phyloP scores from a whole-genome alignment of 1,140 invertebrate genomes.

The Calliphora vicina region DNA sequence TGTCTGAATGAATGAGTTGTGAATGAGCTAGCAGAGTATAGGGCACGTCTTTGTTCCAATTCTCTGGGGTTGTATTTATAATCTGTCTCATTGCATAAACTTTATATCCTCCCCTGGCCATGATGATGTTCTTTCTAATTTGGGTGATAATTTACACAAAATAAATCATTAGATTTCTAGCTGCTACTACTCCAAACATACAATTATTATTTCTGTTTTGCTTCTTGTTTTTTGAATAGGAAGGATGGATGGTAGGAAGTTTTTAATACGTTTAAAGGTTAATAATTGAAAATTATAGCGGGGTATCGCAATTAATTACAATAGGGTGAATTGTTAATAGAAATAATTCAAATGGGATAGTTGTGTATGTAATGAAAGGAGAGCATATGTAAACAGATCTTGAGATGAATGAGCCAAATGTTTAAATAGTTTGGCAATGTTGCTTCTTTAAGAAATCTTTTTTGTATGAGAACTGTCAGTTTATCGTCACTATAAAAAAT shows the following conservation, averaged over 20 bases:
- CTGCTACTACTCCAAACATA: neutral
- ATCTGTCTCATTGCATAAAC: constrained; percentile 8
- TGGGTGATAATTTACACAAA: constrained; percentile 29
- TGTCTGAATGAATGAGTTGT: neutral
- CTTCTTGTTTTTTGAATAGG: neutral
- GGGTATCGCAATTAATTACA: neutral
- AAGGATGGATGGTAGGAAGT: neutral
- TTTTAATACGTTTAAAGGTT: neutral
- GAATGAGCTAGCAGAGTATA: too few relatives aligned
- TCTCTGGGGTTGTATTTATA: constrained; percentile 10
- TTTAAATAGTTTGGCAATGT: too few relatives aligned
- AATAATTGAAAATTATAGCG: neutral
- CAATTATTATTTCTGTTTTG: neutral
- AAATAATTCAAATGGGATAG: too few relatives aligned
- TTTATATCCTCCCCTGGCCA: neutral
- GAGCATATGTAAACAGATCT: too few relatives aligned
- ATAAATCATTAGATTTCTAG: constrained; percentile 28
- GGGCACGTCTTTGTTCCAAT: neutral
- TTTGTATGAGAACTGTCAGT: too few relatives aligned
- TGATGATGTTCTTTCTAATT: constrained; percentile 24
- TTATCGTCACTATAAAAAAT: too few relatives aligned
- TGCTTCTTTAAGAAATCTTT: too few relatives aligned
- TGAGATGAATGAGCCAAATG: too few relatives aligned
- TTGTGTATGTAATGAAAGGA: too few relatives aligned
- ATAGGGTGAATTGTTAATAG: too few relatives aligned